Conservation (phyloP, 2,888 invertebrate genomes). For the Malthinus seriepunctatus region DNA sequence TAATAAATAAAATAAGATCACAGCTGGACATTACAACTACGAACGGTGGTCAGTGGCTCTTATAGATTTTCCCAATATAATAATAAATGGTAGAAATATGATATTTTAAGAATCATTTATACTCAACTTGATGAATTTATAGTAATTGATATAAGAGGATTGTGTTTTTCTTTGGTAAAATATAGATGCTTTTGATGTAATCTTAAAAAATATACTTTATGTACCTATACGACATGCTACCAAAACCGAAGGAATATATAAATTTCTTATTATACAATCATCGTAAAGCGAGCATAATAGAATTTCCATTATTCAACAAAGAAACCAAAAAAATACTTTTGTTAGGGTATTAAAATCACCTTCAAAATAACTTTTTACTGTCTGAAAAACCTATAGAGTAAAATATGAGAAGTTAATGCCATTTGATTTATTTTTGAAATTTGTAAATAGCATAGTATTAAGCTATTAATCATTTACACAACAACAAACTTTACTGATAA, state of each 20-base stretch:
- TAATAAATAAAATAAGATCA: no score
- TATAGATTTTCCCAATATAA: no score
- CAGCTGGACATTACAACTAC: no score
- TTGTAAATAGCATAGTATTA: conserved; percentile 25
- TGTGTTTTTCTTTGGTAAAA: no score
- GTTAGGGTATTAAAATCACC: conserved; percentile 9
- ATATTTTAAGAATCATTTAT: no score
- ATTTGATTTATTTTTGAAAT: conserved; percentile 27
- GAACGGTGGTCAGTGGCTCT: no score
- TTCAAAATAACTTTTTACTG: conserved; percentile 8
- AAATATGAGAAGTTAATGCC: conserved; percentile 28
- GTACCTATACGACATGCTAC: background rate
- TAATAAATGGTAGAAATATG: no score
- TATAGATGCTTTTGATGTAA: background rate
- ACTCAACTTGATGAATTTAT: no score
- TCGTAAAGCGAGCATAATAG: conserved; percentile 17
- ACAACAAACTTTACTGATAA: conserved; percentile 29
- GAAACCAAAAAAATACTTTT: conserved; percentile 15
- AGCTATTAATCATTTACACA: conserved; percentile 29
- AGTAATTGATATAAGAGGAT: no score
- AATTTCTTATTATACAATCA: conserved; percentile 21
- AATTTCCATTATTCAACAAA: conserved; percentile 23
- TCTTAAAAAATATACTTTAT: conserved; percentile 3
- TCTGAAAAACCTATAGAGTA: conserved; percentile 14
- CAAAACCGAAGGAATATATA: conserved; percentile 7